phyloP scores from a whole-genome alignment of 2,797 vertebrate genomes.

The Bradypus variegatus region DNA sequence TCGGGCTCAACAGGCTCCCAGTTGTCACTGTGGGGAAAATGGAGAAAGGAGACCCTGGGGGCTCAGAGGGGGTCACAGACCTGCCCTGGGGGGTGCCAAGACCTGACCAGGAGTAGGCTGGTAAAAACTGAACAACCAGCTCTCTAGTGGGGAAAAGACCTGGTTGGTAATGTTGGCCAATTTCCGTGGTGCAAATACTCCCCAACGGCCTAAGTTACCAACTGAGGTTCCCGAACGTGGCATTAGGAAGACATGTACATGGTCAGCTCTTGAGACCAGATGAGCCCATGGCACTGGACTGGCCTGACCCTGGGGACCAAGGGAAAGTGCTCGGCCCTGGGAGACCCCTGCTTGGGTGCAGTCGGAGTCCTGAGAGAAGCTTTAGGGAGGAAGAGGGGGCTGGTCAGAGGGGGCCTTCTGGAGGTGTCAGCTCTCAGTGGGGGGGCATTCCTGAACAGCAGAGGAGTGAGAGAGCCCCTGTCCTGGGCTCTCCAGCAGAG shows the following conservation, averaged over 20 bases:
- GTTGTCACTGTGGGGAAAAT: background rate
- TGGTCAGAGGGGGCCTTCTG: background rate
- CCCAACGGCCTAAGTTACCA: background rate
- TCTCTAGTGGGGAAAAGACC: background rate
- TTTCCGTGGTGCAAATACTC: background rate
- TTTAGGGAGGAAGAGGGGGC: background rate
- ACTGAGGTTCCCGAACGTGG: background rate
- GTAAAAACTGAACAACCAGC: background rate
- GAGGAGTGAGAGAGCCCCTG: background rate
- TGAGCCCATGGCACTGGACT: background rate
- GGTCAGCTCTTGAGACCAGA: background rate
- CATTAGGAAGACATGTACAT: background rate
- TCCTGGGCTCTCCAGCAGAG: background rate
- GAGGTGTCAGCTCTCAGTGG: background rate
- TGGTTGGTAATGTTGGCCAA: no score
- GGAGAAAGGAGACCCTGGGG: background rate
- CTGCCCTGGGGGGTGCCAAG: background rate
- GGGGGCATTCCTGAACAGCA: background rate
- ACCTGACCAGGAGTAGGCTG: background rate
- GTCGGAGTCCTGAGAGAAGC: background rate
- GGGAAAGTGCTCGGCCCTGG: background rate
- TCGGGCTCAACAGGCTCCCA: background rate
- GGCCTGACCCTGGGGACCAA: background rate
- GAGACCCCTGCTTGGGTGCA: no score
- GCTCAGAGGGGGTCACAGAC: background rate